Percentiles rank a stretch among this genome's conserved stretches.
phyloP scores from a whole-genome alignment of 1,140 invertebrate genomes.

The Stenopsyche tienmushanensis region DNA sequence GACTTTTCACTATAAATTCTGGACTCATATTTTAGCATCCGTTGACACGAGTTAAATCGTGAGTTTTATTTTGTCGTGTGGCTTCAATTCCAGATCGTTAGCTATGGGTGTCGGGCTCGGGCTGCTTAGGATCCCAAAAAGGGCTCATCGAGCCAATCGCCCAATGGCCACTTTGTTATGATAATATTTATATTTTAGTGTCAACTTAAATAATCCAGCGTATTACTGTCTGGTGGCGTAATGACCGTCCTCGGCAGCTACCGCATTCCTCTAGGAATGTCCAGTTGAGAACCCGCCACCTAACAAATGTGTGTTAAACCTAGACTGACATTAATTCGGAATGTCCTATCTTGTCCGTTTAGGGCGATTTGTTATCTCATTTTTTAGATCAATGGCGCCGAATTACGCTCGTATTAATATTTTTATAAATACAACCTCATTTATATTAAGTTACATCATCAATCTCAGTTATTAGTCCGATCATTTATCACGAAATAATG shows the following conservation, averaged over 20 bases:
- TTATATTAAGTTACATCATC: too few species aligned
- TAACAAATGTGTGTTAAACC: slow-evolving; percentile 27
- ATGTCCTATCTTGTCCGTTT: slow-evolving; percentile 21
- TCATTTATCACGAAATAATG: too few species aligned
- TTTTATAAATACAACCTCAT: too few species aligned
- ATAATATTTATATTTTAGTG: not conserved
- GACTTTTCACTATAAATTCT: too few species aligned
- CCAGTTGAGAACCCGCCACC: not conserved
- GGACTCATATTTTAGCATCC: too few species aligned
- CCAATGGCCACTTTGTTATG: not conserved
- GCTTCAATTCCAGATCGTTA: too few species aligned
- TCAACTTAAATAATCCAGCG: not conserved
- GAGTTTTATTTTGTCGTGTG: too few species aligned
- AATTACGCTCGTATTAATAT: too few species aligned
- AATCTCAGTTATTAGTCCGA: too few species aligned
- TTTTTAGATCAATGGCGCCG: too few species aligned
- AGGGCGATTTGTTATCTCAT: slow-evolving; percentile 26
- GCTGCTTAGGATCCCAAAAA: not conserved
- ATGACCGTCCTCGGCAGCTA: not conserved
- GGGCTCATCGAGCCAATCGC: not conserved
- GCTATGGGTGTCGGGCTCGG: too few species aligned
- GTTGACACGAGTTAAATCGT: too few species aligned
- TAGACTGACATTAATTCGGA: slow-evolving; percentile 33
- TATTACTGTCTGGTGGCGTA: not conserved
- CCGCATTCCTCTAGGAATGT: not conserved